Percentiles rank a stretch among this genome's conserved stretches.
phyloP scores from a whole-genome alignment of 1,140 invertebrate species.

The Drosophila arizonae region DNA sequence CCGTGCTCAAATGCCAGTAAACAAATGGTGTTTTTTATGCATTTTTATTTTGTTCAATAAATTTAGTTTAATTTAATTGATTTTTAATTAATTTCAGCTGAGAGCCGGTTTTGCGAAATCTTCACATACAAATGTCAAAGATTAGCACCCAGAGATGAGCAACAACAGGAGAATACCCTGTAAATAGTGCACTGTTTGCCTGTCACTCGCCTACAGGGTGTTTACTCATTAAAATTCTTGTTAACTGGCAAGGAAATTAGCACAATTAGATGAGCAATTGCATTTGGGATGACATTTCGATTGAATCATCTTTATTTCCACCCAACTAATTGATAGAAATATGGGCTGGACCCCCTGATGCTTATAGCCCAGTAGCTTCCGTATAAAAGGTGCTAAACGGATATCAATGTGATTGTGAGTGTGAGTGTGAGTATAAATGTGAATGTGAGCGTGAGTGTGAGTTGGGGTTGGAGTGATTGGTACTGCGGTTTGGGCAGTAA shows the following conservation, averaged over 20 bases:
- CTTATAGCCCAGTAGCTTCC: constrained; percentile 17
- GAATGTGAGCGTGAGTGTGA: not conserved
- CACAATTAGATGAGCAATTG: constrained; percentile 32
- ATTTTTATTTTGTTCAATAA: constrained; percentile 22
- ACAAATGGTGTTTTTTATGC: not conserved
- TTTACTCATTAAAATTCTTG: constrained; percentile 20
- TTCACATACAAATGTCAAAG: constrained; percentile 45
- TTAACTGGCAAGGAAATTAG: constrained; percentile 24
- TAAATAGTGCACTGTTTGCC: not conserved
- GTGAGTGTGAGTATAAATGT: no score
- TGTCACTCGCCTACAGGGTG: not conserved
- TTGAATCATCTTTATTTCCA: constrained; percentile 19
- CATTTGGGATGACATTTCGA: constrained; percentile 18
- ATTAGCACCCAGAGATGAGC: not conserved
- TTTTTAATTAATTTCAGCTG: constrained; percentile 26
- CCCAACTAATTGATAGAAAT: constrained; percentile 32
- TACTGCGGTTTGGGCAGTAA: not conserved
- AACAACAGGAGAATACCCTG: constrained; percentile 25
- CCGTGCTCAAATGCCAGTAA: constrained; percentile 12
- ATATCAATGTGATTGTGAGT: constrained; percentile 1
- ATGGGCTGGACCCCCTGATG: constrained; percentile 6
- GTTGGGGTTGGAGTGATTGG: not conserved
- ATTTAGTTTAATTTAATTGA: constrained; percentile 39
- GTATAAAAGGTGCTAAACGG: constrained; percentile 43
- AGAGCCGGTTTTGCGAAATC: constrained; percentile 24